These are phyloP conservation scores for Hyperoodon ampullatus DNA, from an alignment of 2,113 vertebrate genomes.

Conservation along the genomic window DNA sequence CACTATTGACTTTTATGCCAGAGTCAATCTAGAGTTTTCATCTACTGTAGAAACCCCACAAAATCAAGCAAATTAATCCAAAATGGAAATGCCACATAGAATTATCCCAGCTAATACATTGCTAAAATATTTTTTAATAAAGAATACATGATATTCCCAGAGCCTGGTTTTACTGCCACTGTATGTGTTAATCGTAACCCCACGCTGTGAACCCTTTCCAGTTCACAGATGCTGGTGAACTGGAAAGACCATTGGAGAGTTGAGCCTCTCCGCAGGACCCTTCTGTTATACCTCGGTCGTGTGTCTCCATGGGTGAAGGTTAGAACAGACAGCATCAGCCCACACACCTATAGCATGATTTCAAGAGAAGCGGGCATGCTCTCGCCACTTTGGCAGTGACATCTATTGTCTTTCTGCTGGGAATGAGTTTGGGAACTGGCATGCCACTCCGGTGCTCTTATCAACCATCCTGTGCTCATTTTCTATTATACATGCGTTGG, in stretches of 20 bases:
- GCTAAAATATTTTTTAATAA: background rate
- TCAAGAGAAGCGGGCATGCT: background rate
- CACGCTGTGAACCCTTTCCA: too few species aligned
- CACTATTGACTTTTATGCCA: background rate
- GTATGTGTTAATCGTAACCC: background rate
- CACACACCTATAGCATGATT: background rate
- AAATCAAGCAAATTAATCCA: background rate
- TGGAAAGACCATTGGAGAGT: background rate
- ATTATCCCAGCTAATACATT: background rate
- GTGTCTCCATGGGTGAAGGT: background rate
- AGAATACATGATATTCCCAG: background rate
- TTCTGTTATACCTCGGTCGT: fast-evolving
- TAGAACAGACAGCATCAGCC: background rate
- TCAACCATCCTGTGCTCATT: background rate
- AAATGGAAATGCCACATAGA: background rate
- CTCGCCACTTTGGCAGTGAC: too few species aligned
- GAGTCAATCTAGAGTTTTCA: background rate
- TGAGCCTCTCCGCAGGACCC: background rate
- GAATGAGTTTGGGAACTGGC: background rate
- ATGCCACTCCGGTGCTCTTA: background rate
- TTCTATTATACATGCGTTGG: background rate
- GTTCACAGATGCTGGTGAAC: background rate
- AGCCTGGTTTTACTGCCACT: background rate
- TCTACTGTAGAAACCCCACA: background rate
- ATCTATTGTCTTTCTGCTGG: background rate